Conservation (phyloP, 2,113 vertebrate genomes). For the Sorex araneus region DNA sequence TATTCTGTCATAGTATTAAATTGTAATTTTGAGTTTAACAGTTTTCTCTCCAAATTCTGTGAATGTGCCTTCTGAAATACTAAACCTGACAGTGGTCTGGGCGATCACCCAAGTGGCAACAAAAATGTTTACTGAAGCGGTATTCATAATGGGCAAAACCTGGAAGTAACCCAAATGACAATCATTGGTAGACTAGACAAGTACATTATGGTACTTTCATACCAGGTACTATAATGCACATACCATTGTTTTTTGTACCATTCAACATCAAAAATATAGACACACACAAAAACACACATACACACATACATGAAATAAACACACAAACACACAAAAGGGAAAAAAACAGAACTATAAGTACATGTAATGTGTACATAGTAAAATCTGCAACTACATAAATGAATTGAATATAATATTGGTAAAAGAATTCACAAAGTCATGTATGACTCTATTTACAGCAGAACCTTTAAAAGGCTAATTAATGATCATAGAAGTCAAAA, state of each 20-base stretch:
- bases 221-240: neutral
- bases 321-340: no score
- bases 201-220: neutral
- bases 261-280: neutral
- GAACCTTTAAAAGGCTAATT: neutral
- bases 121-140: slow-evolving; percentile 1
- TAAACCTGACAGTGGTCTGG: neutral
- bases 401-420: neutral
- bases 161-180: neutral
- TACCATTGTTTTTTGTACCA: no score
- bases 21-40: neutral
- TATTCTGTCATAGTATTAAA: neutral
- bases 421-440: neutral
- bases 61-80: neutral
- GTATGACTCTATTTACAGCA: neutral
- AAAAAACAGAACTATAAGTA: no score
- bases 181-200: neutral
- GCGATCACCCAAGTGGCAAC: neutral
- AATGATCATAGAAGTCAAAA: neutral
- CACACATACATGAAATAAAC: no score
- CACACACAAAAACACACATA: no score
- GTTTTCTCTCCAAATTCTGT: neutral
- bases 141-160: neutral
- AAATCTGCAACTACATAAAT: neutral
- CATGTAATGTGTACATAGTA: no score